These are phyloP conservation scores for Chaetogeoica ovagalla DNA, from an alignment of 2,888 invertebrate genomes.

Conservation along the genomic window DNA sequence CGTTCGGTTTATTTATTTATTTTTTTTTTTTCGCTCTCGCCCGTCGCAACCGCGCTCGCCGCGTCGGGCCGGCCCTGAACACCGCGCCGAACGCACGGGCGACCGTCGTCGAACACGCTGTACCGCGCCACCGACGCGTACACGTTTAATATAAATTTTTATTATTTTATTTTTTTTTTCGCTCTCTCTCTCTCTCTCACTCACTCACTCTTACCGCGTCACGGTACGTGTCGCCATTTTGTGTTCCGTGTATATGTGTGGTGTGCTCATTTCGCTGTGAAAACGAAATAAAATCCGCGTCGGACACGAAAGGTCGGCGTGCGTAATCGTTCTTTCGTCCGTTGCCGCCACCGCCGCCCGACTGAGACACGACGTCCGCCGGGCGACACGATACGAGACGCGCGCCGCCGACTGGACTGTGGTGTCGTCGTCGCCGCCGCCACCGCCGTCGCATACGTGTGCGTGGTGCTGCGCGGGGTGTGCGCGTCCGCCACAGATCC, in stretches of 20 bases:
- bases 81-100: slow-evolving; percentile 30
- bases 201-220: no score
- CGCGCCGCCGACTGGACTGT: slow-evolving; percentile 51
- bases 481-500: slow-evolving; percentile 50
- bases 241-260: not conserved
- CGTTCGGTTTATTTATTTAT: slow-evolving; percentile 50
- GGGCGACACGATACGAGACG: slow-evolving; percentile 46
- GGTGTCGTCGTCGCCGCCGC: slow-evolving; percentile 30
- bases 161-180: no score
- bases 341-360: not conserved
- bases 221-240: slow-evolving; percentile 45
- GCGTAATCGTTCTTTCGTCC: no score
- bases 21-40: slow-evolving; percentile 26
- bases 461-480: slow-evolving; percentile 47
- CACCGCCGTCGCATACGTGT: slow-evolving; percentile 5
- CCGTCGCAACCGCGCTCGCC: slow-evolving; percentile 43
- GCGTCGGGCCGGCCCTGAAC: slow-evolving; percentile 41
- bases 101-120: slow-evolving; percentile 21
- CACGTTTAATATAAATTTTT: no score
- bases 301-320: no score
- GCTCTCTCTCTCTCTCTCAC: no score
- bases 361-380: slow-evolving; percentile 22
- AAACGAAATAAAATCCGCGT: no score
- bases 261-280: no score
- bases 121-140: no score